phyloP scores from a whole-genome alignment of 2,888 invertebrate species.

The Pocota personata region DNA sequence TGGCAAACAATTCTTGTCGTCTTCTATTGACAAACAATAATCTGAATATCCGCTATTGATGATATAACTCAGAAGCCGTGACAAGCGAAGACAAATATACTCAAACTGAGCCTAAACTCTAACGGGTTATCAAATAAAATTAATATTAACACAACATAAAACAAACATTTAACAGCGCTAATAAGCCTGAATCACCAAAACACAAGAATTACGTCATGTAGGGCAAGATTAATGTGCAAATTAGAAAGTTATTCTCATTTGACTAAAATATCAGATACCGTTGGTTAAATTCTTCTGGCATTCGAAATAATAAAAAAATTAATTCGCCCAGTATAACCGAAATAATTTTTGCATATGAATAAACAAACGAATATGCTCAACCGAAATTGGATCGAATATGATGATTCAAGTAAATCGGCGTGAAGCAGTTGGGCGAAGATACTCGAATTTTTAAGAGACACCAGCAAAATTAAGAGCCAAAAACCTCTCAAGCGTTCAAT shows the following conservation, averaged over 20 bases:
- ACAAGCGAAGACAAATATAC: background rate
- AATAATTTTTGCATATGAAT: conserved; percentile 30
- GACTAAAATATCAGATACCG: conserved; percentile 5
- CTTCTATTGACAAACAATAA: background rate
- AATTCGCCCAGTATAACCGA: conserved; percentile 1
- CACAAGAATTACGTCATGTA: conserved; percentile 39
- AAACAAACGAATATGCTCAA: background rate
- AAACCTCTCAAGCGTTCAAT: conserved; percentile 58
- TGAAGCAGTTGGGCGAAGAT: background rate
- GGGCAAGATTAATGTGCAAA: conserved; percentile 26
- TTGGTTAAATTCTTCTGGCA: conserved; percentile 1
- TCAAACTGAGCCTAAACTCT: background rate
- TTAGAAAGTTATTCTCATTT: conserved; percentile 45
- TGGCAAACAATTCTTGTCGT: background rate
- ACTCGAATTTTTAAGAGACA: conserved; percentile 39
- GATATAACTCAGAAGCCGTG: background rate
- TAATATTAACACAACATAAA: background rate
- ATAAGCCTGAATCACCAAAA: background rate
- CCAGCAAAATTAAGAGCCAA: conserved; percentile 22
- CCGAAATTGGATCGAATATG: conserved; percentile 34
- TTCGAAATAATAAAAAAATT: background rate
- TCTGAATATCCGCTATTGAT: background rate
- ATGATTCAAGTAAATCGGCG: background rate
- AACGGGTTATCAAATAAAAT: background rate
- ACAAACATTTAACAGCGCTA: background rate